Conservation (phyloP, 1,140 invertebrate genomes). For the Brachionus angularis region DNA sequence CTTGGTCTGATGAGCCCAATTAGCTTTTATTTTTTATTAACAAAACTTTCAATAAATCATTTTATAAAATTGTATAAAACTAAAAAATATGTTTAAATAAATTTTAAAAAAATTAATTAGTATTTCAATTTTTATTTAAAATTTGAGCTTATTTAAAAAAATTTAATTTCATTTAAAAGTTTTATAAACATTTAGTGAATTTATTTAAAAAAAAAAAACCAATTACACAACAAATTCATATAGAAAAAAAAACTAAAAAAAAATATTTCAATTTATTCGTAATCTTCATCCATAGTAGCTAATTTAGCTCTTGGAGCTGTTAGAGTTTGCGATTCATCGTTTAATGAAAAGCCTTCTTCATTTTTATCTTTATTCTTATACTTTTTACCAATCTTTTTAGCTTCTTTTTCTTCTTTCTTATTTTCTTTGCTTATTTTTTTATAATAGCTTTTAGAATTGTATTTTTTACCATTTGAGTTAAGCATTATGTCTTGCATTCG, state of each 20-base stretch:
- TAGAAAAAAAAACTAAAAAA: background rate
- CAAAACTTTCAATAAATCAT: too few species aligned
- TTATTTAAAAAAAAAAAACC: constrained; percentile 18
- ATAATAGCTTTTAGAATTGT: background rate
- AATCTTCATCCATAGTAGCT: constrained; percentile 13
- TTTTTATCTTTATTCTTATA: constrained; percentile 31
- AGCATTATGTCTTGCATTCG: constrained; percentile 39
- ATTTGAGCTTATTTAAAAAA: constrained; percentile 1
- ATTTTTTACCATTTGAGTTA: background rate
- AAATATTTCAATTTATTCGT: background rate
- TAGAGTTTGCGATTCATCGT: constrained; percentile 19
- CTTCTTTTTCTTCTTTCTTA: constrained; percentile 16
- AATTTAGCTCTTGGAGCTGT: constrained; percentile 3
- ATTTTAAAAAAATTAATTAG: background rate
- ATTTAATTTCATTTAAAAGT: too few species aligned
- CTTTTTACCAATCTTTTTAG: constrained; percentile 28
- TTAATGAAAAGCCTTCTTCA: constrained; percentile 32
- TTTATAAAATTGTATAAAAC: too few species aligned
- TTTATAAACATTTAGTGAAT: too few species aligned
- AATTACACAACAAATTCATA: constrained; percentile 3
- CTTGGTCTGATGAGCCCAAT: constrained; percentile 7
- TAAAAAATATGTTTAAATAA: too few species aligned
- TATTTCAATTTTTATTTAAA: background rate
- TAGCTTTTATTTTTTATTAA: background rate
- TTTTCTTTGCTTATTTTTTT: constrained; percentile 23